Conservation (phyloP, 2,797 vertebrate genomes). For the Sarcoramphus papa region DNA sequence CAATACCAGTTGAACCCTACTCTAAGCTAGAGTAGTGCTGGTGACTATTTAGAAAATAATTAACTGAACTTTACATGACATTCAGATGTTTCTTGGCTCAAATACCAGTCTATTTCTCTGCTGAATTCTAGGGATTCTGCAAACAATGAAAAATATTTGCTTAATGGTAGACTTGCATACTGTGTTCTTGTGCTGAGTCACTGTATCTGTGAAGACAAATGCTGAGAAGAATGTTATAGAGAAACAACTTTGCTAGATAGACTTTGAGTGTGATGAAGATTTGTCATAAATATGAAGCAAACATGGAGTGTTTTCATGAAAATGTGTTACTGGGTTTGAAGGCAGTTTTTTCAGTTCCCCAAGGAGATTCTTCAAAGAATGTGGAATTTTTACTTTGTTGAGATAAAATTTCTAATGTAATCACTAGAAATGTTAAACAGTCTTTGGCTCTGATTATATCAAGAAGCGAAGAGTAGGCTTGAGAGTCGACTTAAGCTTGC, state of each 20-base stretch:
- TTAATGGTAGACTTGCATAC: conserved; percentile 19
- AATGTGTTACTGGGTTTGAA: neutral
- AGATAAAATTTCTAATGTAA: neutral
- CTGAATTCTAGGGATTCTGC: conserved; percentile 51
- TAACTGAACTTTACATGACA: conserved; percentile 64
- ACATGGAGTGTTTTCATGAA: neutral
- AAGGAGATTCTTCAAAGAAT: neutral
- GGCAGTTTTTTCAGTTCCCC: neutral
- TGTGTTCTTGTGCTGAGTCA: conserved; percentile 38
- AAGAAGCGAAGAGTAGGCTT: neutral
- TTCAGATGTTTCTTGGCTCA: conserved; percentile 57
- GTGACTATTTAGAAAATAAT: conserved; percentile 63
- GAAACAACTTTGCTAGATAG: neutral
- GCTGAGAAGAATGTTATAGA: neutral
- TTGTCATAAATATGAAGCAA: neutral
- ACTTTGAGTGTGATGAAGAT: neutral
- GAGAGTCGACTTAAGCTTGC: neutral
- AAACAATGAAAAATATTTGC: conserved; percentile 59
- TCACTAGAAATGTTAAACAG: neutral
- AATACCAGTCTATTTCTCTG: conserved; percentile 28
- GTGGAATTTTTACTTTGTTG: neutral
- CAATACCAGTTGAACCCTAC: neutral
- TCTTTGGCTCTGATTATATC: neutral
- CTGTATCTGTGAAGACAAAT: neutral
- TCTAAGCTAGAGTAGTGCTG: neutral